phyloP scores from a whole-genome alignment of 2,888 invertebrate species.

The Acrocera orbiculus region DNA sequence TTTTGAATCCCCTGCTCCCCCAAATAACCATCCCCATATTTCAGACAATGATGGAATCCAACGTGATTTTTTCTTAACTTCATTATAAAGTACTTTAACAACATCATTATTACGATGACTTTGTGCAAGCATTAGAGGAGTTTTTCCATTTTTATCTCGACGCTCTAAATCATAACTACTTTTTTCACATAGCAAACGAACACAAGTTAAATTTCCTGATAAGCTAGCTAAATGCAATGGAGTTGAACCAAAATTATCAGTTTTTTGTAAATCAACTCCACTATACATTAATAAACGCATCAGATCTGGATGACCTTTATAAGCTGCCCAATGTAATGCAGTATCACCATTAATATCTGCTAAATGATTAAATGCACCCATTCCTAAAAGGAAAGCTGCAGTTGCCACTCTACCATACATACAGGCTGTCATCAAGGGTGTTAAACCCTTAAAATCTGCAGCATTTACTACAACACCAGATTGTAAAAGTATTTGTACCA shows the following conservation, averaged over 20 bases:
- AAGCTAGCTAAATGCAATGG: conserved; percentile 79
- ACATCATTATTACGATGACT: conserved; percentile 76
- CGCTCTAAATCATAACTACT: conserved; percentile 75
- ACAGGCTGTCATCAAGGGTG: conserved; percentile 79
- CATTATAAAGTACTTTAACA: conserved; percentile 60
- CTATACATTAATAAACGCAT: conserved; percentile 79
- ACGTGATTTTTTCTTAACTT: conserved; percentile 63
- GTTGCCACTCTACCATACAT: conserved; percentile 87
- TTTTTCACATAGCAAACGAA: conserved; percentile 76
- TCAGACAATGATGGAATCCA: conserved; percentile 80
- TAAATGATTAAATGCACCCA: conserved; percentile 70
- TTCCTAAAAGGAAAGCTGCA: conserved; percentile 75
- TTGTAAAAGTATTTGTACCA: conserved; percentile 61
- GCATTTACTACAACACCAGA: conserved; percentile 79
- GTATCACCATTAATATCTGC: conserved; percentile 87
- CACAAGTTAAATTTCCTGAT: conserved; percentile 73
- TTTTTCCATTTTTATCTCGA: conserved; percentile 81
- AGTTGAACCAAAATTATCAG: conserved; percentile 83
- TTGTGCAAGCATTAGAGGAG: conserved; percentile 74
- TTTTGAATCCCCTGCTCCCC: conserved; percentile 80
- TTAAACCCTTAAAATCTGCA: conserved; percentile 69
- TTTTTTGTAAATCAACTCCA: conserved; percentile 74
- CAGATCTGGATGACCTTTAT: conserved; percentile 78
- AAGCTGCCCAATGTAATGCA: conserved; percentile 86
- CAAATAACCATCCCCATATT: conserved; percentile 76